A percentile compares a stretch with the other conserved stretches of the same genome.
These are phyloP conservation scores for Pocillopora verrucosa DNA, from an alignment of 64 coral and sea anemone genomes.

Conservation along the genomic window DNA sequence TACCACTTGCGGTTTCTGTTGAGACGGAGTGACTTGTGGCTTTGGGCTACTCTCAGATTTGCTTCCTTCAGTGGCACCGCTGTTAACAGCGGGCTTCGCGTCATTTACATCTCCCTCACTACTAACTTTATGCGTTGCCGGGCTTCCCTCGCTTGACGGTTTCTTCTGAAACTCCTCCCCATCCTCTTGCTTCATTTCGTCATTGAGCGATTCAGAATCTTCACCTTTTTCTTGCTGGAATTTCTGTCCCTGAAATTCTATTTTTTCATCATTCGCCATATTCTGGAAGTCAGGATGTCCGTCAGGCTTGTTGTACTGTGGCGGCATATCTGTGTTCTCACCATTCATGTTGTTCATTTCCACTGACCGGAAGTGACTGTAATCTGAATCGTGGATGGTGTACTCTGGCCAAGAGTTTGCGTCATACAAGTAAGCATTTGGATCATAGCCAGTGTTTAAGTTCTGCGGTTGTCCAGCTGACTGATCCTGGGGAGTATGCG, in stretches of 20 bases:
- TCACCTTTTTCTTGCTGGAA: not conserved
- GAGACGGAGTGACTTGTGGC: not conserved
- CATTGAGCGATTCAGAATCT: not conserved
- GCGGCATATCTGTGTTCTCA: constrained; percentile 35
- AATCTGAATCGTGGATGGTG: constrained; percentile 85
- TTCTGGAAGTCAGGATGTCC: not conserved
- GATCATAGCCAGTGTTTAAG: constrained; percentile 43
- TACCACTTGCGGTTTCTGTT: not conserved
- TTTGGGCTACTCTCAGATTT: not conserved
- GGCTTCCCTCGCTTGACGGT: not conserved
- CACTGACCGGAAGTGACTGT: constrained; percentile 44
- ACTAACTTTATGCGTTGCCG: not conserved
- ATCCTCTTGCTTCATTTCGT: not conserved
- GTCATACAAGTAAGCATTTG: constrained; percentile 68
- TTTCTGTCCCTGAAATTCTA: not conserved
- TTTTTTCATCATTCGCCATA: not conserved
- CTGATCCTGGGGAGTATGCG: not conserved
- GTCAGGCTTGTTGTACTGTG: not conserved
- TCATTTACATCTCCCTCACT: not conserved
- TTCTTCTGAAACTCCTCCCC: not conserved
- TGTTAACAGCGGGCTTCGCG: not conserved
- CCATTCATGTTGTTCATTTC: constrained; percentile 46
- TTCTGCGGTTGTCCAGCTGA: not conserved
- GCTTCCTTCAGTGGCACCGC: not conserved
- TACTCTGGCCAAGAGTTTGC: constrained; percentile 90